Evolutionary conservation across 2,888 invertebrate genomes (phyloP).

Genomic region (Netelia fuscicornis): DNA sequence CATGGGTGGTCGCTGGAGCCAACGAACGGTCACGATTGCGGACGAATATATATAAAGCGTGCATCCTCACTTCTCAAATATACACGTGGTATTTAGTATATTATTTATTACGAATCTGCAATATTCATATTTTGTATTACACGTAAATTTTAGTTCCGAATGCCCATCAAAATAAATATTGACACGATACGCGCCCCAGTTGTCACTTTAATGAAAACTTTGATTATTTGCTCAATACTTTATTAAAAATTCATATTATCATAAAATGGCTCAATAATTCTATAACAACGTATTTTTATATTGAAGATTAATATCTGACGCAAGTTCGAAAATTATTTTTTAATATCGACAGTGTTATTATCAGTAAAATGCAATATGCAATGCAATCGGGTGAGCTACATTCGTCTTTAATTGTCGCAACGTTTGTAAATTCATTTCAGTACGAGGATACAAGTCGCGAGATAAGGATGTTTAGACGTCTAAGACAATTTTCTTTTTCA

Average conservation of each 20-base stretch:
- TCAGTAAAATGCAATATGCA: too few species aligned
- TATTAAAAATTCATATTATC: neutral
- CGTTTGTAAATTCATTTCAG: too few species aligned
- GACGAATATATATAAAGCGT: slow-evolving; percentile 39
- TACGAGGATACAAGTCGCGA: too few species aligned
- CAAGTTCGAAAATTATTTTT: too few species aligned
- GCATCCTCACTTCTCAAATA: neutral
- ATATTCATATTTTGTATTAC: too few species aligned
- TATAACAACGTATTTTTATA: neutral
- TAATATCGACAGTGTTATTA: too few species aligned
- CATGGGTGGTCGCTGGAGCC: slow-evolving; percentile 65
- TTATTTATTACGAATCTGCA: too few species aligned
- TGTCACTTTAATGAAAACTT: neutral
- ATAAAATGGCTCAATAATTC: neutral
- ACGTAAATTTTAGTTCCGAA: neutral
- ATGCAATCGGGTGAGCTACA: too few species aligned
- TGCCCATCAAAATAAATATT: too few species aligned
- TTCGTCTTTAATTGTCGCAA: too few species aligned
- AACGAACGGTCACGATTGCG: slow-evolving; percentile 66
- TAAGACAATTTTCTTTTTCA: neutral
- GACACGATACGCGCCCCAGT: too few species aligned
- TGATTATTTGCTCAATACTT: neutral
- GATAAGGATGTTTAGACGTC: too few species aligned
- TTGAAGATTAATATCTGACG: neutral
- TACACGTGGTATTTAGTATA: neutral